A percentile compares a stretch with the other conserved stretches of the same genome.
phyloP scores from a whole-genome alignment of 2,888 invertebrate species.

The Cyrtodaria siliqua region DNA sequence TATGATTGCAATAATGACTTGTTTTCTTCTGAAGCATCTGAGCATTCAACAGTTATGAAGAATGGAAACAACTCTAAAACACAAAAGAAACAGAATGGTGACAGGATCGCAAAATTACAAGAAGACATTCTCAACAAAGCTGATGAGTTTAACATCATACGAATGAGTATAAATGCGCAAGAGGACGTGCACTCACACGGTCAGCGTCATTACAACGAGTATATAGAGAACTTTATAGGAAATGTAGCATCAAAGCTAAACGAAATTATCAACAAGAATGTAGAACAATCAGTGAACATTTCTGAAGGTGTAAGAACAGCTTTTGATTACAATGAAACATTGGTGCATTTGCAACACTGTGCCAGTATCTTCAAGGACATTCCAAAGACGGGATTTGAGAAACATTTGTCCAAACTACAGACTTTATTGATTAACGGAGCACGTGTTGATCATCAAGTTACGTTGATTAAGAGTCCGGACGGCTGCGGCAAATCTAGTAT shows the following conservation, averaged over 20 bases:
- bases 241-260: constrained; percentile 40
- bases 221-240: constrained; percentile 57
- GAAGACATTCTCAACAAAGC: constrained; percentile 11
- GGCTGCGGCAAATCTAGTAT: constrained; percentile 61
- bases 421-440: constrained; percentile 58
- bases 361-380: constrained; percentile 27
- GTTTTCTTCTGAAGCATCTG: too few relatives aligned
- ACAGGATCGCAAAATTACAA: constrained; percentile 24
- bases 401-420: constrained; percentile 53
- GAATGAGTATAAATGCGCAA: too few relatives aligned
- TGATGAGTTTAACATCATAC: background rate
- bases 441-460: constrained; percentile 61
- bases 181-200: background rate
- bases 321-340: constrained; percentile 53
- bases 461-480: constrained; percentile 58
- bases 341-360: constrained; percentile 64
- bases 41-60: too few relatives aligned
- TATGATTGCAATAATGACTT: too few relatives aligned
- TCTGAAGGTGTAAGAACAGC: constrained; percentile 12
- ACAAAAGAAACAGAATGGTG: too few relatives aligned
- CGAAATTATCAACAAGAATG: constrained; percentile 27
- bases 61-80: too few relatives aligned
- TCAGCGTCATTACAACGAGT: constrained; percentile 40
- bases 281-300: background rate
- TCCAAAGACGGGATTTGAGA: constrained; percentile 38